Percentiles rank a stretch among this genome's conserved stretches.
These are phyloP conservation scores for Danio jaintianensis DNA, from an alignment of 2,797 vertebrate genomes.

Conservation along the genomic window DNA sequence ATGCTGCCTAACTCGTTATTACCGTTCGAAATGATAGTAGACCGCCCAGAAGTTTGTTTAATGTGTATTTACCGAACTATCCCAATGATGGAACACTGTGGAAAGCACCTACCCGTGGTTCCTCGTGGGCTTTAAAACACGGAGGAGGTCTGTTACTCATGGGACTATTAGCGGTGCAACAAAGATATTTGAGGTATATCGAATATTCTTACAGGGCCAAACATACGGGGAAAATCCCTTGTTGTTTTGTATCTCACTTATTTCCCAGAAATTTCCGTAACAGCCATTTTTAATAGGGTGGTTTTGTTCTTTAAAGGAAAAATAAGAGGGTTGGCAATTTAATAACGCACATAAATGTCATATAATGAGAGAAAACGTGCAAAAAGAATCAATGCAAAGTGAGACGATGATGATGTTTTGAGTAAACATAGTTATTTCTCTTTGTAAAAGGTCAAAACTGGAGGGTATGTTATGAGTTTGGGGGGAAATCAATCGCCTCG, in stretches of 20 bases:
- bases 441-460: slow-evolving; percentile 68
- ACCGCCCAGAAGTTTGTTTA: slow-evolving; percentile 58
- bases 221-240: slow-evolving; percentile 37
- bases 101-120: slow-evolving; percentile 69
- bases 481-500: slow-evolving; percentile 62
- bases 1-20: slow-evolving; percentile 71
- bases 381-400: slow-evolving; percentile 61
- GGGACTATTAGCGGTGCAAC: slow-evolving; percentile 67
- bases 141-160: slow-evolving; percentile 56
- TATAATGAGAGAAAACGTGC: slow-evolving; percentile 44
- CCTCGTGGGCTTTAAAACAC: slow-evolving; percentile 67
- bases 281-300: slow-evolving; percentile 18
- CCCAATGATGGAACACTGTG: slow-evolving; percentile 72
- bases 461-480: slow-evolving; percentile 65
- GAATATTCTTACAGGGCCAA: slow-evolving; percentile 21
- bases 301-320: slow-evolving; percentile 42
- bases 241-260: slow-evolving; percentile 46
- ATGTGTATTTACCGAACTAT: slow-evolving; percentile 68
- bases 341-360: slow-evolving; percentile 49
- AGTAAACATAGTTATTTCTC: slow-evolving; percentile 65
- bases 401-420: slow-evolving; percentile 66
- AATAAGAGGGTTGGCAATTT: slow-evolving; percentile 40
- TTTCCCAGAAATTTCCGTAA: slow-evolving; percentile 50
- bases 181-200: slow-evolving; percentile 51
- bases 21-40: slow-evolving; percentile 71